Evolutionary conservation across 2,888 invertebrate genomes (phyloP), one percentile per base, ranked within the genome.

Genomic region (Mactromeris polynyma): DNA sequence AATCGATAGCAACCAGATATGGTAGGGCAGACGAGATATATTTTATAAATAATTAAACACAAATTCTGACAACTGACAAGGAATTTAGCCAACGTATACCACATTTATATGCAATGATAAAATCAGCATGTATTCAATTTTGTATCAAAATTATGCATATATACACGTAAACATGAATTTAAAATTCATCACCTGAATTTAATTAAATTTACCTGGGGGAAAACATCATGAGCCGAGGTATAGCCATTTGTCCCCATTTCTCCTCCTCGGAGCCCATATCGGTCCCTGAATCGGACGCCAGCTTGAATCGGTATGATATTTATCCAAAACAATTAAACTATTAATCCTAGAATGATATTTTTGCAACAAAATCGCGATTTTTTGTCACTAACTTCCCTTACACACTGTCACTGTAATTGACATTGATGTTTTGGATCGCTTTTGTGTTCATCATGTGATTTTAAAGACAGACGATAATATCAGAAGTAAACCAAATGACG

Each of bases 191-290:
- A 87, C 83, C 83, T 83, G 83, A 84, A 79, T 58, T 46, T 26
- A 58, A 33, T 73, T 19, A 73, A 21, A 31, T 82, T 88, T 90
- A 94, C 94, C 94, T 94, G 88, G 94, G 93, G 7, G 94, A 94
- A 81, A 94, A 88, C 81, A 94, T 90, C 86, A 91, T 93, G 33
- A 93, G 89, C 40, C 93, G 90, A 14, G 94, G 94, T 31, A 94
- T 94, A 64, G 92, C 86, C 82, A 90, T 88, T 83, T 94, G 94
- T 36, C 92, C 92, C 92, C 92, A 92, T 81, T 89, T 79, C 85
- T 92, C 92, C 89, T 92, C 92, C 87, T 92, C 92, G 46, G 92
- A 92, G 73, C 92, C 92, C 89, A 92, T 90, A 82, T 89, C 89
- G 40, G 92, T 92, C 54, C 92, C 92, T 42, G 90, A 90, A 89